These are phyloP conservation scores for Eurytoma californica DNA, from an alignment of 2,888 invertebrate species.

Conservation along the genomic window DNA sequence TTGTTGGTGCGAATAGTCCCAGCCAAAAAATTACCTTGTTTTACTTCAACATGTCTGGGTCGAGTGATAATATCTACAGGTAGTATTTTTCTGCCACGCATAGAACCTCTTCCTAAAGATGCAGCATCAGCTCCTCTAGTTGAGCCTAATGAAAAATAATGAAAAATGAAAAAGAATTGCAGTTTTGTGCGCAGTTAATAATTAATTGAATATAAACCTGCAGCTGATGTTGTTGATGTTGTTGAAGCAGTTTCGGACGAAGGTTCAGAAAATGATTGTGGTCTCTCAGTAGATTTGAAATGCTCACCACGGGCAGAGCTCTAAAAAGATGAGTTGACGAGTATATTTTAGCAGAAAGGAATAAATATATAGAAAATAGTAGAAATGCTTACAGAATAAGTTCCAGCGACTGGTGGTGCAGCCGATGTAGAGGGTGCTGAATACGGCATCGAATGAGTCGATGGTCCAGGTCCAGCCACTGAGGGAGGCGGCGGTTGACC, in stretches of 20 bases:
- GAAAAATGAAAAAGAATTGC: neutral
- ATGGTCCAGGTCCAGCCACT: neutral
- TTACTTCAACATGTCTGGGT: slow-evolving; percentile 64
- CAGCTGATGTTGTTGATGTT: slow-evolving; percentile 33
- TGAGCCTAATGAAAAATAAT: slow-evolving; percentile 35
- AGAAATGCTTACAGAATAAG: slow-evolving; percentile 8
- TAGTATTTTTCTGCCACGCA: slow-evolving; percentile 77
- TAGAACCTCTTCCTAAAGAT: slow-evolving; percentile 76
- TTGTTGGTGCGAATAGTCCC: no score
- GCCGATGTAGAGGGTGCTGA: slow-evolving; percentile 9
- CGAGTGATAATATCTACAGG: slow-evolving; percentile 75
- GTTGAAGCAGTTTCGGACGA: slow-evolving; percentile 44
- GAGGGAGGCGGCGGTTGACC: neutral
- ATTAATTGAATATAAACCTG: slow-evolving; percentile 17
- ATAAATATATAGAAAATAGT: slow-evolving; percentile 1
- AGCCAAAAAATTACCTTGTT: slow-evolving; percentile 69
- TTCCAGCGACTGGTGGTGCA: neutral
- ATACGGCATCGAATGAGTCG: neutral
- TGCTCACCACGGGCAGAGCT: slow-evolving; percentile 39
- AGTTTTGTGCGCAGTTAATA: neutral
- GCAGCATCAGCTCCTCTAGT: slow-evolving; percentile 16
- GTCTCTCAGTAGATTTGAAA: neutral
- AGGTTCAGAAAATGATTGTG: slow-evolving; percentile 32
- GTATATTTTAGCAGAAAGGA: neutral
- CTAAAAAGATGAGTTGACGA: slow-evolving; percentile 18